phyloP scores from a whole-genome alignment of 2,113 vertebrate genomes.

The Leuciscus idus region DNA sequence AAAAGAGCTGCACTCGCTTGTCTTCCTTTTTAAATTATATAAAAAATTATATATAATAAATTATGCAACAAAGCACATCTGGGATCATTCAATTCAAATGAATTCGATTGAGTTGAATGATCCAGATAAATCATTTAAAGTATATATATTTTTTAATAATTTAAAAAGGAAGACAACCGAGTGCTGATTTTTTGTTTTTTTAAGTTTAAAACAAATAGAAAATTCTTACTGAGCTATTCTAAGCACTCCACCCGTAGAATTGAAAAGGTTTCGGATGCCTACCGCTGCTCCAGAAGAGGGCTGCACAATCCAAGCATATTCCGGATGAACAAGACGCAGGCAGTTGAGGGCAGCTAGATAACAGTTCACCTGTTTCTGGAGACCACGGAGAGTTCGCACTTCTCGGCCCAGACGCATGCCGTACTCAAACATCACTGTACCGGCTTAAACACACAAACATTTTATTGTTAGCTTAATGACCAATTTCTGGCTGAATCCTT shows the following conservation, averaged over 20 bases:
- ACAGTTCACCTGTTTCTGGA: conserved; percentile 94
- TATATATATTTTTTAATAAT: too few relatives aligned
- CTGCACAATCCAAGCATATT: conserved; percentile 97
- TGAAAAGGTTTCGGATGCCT: conserved; percentile 39
- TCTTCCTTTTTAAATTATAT: too few relatives aligned
- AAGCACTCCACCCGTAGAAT: background rate
- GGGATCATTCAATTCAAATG: too few relatives aligned
- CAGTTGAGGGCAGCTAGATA: conserved; percentile 93
- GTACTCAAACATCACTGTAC: conserved; percentile 96
- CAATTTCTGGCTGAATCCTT: background rate
- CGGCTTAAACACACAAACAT: conserved; percentile 70
- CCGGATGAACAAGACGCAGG: conserved; percentile 86
- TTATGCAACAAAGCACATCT: too few relatives aligned
- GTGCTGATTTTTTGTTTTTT: too few relatives aligned
- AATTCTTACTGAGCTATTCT: background rate
- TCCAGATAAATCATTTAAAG: too few relatives aligned
- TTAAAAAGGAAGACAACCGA: too few relatives aligned
- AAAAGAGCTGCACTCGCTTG: too few relatives aligned
- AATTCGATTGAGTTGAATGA: too few relatives aligned
- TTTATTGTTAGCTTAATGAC: conserved; percentile 10
- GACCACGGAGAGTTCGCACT: conserved; percentile 84
- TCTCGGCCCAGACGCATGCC: conserved; percentile 92
- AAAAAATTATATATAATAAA: too few relatives aligned
- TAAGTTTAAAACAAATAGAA: too few relatives aligned
- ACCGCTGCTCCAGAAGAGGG: conserved; percentile 85